A percentile compares a stretch with the other conserved stretches of the same genome.
phyloP scores from a whole-genome alignment of 2,797 vertebrate species.

The Sebastes vulpes region DNA sequence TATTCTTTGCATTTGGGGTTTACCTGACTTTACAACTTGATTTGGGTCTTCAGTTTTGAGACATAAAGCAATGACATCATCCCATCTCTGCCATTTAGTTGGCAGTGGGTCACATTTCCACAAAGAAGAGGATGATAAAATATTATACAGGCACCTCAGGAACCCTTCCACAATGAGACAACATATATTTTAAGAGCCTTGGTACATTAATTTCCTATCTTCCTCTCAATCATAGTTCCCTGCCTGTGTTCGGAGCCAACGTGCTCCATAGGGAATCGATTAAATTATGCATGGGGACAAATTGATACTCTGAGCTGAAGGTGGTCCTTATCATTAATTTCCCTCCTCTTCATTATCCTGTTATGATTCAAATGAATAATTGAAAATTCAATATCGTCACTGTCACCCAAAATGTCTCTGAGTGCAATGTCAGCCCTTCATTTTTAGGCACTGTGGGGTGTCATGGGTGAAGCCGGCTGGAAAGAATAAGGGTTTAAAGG shows the following conservation, averaged over 20 bases:
- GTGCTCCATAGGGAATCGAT: constrained; percentile 51
- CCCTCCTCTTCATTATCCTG: constrained; percentile 68
- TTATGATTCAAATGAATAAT: constrained; percentile 77
- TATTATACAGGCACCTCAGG: neutral
- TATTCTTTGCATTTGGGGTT: no score
- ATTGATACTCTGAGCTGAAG: constrained; percentile 74
- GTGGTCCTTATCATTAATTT: constrained; percentile 69
- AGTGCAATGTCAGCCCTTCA: neutral
- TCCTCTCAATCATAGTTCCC: constrained; percentile 36
- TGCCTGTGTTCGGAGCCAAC: constrained; percentile 29
- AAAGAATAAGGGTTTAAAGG: neutral
- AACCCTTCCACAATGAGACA: constrained; percentile 20
- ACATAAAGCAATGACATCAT: neutral
- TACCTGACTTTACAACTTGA: no score
- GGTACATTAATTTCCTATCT: constrained; percentile 53
- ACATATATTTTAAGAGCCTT: constrained; percentile 43
- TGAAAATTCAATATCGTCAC: constrained; percentile 49
- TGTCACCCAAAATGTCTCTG: constrained; percentile 44
- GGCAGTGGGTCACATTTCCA: neutral
- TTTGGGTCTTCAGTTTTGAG: neutral
- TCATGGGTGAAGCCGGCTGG: neutral
- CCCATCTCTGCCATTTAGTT: neutral
- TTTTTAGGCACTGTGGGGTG: constrained; percentile 12
- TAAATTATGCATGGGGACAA: constrained; percentile 82
- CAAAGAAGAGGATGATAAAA: neutral